Evolutionary conservation across 2,888 invertebrate species (phyloP).

Genomic region (Andrena minutula): DNA sequence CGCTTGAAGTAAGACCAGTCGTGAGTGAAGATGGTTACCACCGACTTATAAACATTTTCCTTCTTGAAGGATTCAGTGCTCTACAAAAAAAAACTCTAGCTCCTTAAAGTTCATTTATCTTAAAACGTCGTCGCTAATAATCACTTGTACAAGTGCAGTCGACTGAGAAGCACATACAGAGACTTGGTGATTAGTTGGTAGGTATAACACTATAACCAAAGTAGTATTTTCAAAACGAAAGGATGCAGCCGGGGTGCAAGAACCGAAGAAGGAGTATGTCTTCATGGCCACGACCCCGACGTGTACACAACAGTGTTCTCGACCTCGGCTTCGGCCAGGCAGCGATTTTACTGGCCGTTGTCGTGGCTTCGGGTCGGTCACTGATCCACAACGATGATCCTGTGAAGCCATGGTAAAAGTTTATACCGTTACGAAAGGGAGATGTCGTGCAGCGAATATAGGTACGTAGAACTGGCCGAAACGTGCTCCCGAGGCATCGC

Average conservation of each 20-base stretch:
- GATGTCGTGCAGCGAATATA: slow-evolving; percentile 57
- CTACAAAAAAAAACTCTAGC: too few relatives aligned
- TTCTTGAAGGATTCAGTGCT: too few relatives aligned
- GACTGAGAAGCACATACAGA: neutral
- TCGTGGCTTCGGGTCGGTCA: slow-evolving; percentile 75
- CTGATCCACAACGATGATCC: slow-evolving; percentile 73
- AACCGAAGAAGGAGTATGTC: slow-evolving; percentile 16
- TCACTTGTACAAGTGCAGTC: too few relatives aligned
- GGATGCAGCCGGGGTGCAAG: neutral
- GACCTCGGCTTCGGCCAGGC: slow-evolving; percentile 25
- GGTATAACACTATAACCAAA: too few relatives aligned
- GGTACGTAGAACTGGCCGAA: slow-evolving; percentile 58
- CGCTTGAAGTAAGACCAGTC: too few relatives aligned
- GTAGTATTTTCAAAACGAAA: neutral
- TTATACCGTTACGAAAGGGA: slow-evolving; percentile 71
- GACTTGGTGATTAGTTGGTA: neutral
- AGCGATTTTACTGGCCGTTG: slow-evolving; percentile 69
- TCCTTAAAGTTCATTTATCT: too few relatives aligned
- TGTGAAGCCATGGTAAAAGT: slow-evolving; percentile 68
- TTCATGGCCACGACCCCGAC: slow-evolving; percentile 37
- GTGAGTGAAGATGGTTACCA: too few relatives aligned
- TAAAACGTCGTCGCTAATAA: too few relatives aligned
- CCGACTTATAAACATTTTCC: too few relatives aligned
- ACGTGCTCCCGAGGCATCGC: slow-evolving; percentile 53
- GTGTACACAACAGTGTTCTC: slow-evolving; percentile 23